Evolutionary conservation across 2,113 vertebrate species (phyloP), one percentile per base, ranked within the genome.

Genomic region (Chlamydotis undulata): DNA sequence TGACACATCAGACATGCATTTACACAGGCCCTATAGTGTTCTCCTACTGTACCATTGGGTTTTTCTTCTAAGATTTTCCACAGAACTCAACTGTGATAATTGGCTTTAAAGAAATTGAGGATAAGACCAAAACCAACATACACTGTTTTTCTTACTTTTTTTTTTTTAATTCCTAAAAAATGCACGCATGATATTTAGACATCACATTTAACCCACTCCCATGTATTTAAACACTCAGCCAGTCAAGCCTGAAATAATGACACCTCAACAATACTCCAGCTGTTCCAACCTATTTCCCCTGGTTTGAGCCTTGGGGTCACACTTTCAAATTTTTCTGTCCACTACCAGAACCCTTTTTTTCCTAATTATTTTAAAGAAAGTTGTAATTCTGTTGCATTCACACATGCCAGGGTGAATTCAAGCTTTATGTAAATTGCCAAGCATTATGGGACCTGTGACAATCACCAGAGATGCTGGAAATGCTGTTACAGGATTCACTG

Each of bases 41-140:
- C 65, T 74, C 81, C 65, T 87, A 1, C 29, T 35, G 10, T 74
- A 83, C 87, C 74, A 10, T 5, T 71, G 37, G 45, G 52, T 61
- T 64, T 92, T 93, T 91, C 75, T 79, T 83, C 64, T 55, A 67
- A 47, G 59, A 60, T 87, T 91, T 93, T 92, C 68, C 57, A 56
- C 78, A 65, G 69, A 61, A 83, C 63, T 87, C 93, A 71, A 71
- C 9, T 60, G 57, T 39, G 14, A 31, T 39, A 81, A 18, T 14
- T 79, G 39, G 56, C 25, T 45, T 71, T 70, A 70, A 39, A 78
- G 41, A 81, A 92, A 82, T 47, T 28, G 64, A 96, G 61, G 37
- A 41, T 77, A 83, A 77, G 41, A 59, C 23, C 37, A 70, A 89
- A 84, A 33, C 14, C 55, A 79, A 33, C 39, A 64, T 68, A 45